phyloP scores from a whole-genome alignment of 2,113 vertebrate genomes.

The Pavo muticus region DNA sequence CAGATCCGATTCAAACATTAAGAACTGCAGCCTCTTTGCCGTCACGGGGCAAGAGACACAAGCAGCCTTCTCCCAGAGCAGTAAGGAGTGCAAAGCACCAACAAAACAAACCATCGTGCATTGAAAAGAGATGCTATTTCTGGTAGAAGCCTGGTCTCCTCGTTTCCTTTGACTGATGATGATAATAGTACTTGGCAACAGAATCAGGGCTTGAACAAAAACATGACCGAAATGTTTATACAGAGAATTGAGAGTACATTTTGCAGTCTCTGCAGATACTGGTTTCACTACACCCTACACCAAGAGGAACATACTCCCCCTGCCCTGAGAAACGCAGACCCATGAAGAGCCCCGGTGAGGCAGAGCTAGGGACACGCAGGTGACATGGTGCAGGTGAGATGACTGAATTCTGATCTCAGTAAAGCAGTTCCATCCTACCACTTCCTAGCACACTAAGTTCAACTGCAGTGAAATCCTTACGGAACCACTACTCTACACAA shows the following conservation, averaged over 20 bases:
- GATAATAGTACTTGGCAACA: constrained; percentile 27
- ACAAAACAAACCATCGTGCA: not conserved
- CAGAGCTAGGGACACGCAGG: not conserved
- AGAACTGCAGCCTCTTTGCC: not conserved
- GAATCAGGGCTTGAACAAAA: constrained; percentile 6
- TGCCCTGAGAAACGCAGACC: fast-evolving
- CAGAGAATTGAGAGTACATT: not conserved
- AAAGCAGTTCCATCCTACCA: not conserved
- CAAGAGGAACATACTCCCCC: not conserved
- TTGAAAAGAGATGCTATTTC: constrained; percentile 35
- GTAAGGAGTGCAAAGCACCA: not conserved
- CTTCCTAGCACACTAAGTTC: not conserved
- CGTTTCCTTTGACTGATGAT: not conserved
- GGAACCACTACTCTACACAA: not conserved
- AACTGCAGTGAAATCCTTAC: not conserved
- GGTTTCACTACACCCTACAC: not conserved
- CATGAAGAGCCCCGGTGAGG: not conserved
- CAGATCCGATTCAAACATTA: not conserved
- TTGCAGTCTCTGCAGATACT: not conserved
- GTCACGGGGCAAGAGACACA: not conserved
- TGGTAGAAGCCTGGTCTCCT: not conserved
- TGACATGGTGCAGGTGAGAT: not conserved
- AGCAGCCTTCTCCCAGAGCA: not conserved
- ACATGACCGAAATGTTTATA: constrained; percentile 23
- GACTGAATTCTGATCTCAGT: fast-evolving